phyloP scores from a whole-genome alignment of 64 coral and sea anemone genomes.

The Pocillopora damicornis region DNA sequence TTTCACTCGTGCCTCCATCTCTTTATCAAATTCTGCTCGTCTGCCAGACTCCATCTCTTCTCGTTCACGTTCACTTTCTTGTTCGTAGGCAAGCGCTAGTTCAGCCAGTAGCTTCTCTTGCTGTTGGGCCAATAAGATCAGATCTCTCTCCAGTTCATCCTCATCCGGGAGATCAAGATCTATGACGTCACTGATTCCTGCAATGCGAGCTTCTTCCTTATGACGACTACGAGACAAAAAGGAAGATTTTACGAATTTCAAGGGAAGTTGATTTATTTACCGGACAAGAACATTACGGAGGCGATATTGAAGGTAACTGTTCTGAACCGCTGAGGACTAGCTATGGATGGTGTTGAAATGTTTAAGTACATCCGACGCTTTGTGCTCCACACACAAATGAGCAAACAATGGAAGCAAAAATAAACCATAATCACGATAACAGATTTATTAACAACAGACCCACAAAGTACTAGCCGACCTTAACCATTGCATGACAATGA shows the following conservation, averaged over 20 bases:
- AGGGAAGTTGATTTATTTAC: not conserved
- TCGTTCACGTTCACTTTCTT: constrained; percentile 78
- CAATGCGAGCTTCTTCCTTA: constrained; percentile 82
- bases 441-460: too few species aligned
- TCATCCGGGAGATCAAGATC: constrained; percentile 96
- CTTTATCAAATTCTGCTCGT: constrained; percentile 76
- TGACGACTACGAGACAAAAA: constrained; percentile 64
- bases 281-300: not conserved
- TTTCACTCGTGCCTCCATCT: constrained; percentile 87
- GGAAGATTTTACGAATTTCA: not conserved
- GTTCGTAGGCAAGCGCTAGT: constrained; percentile 77
- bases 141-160: constrained; percentile 81
- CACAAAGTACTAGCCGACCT: too few species aligned
- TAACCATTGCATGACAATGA: too few species aligned
- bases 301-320: too few species aligned
- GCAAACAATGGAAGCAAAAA: too few species aligned
- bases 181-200: constrained; percentile 89
- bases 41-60: constrained; percentile 82
- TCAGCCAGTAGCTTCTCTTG: constrained; percentile 93
- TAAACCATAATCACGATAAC: too few species aligned
- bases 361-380: too few species aligned
- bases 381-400: too few species aligned
- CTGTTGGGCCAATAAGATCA: constrained; percentile 77
- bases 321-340: too few species aligned
- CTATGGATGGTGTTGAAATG: too few species aligned